Evolutionary conservation across 1,140 invertebrate genomes (phyloP).

Genomic region (Trichomalopsis sarcophagae): DNA sequence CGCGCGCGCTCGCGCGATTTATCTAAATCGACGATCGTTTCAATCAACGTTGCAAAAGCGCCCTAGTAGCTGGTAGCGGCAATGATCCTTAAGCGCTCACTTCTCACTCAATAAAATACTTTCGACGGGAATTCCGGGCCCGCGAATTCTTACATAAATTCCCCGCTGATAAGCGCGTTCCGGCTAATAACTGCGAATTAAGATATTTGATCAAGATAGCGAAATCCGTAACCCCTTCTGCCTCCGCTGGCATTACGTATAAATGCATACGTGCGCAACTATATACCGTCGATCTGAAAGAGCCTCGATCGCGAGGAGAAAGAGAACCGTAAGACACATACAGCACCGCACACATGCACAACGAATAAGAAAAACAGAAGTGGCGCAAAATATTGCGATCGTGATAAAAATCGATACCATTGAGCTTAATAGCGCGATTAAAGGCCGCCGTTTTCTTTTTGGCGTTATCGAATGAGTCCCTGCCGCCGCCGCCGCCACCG

Average conservation of each 20-base stretch:
- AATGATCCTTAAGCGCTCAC: conserved; percentile 15
- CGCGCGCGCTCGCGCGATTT: not conserved
- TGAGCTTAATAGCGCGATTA: conserved; percentile 43
- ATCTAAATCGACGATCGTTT: conserved; percentile 30
- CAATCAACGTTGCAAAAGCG: conserved; percentile 18
- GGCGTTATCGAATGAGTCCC: conserved; percentile 34
- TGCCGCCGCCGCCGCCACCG: not conserved
- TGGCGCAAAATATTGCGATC: conserved; percentile 39
- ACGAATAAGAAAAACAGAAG: conserved; percentile 26
- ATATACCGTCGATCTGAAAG: not conserved
- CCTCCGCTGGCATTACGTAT: not conserved
- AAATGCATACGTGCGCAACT: not conserved
- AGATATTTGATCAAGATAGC: conserved; percentile 48
- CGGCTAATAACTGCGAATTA: conserved; percentile 39
- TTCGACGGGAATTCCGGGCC: not conserved
- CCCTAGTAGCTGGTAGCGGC: not conserved
- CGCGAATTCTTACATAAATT: conserved; percentile 29
- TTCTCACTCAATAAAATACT: conserved; percentile 43
- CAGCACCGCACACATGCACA: not conserved
- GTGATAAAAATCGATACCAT: conserved; percentile 41
- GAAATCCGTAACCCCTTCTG: not conserved
- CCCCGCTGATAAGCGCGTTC: conserved; percentile 19
- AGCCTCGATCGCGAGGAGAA: not conserved
- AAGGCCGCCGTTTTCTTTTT: conserved; percentile 23
- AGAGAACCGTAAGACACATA: not conserved